Evolutionary conservation across 2,113 vertebrate species (phyloP).

Genomic region (Micronisus gabar): DNA sequence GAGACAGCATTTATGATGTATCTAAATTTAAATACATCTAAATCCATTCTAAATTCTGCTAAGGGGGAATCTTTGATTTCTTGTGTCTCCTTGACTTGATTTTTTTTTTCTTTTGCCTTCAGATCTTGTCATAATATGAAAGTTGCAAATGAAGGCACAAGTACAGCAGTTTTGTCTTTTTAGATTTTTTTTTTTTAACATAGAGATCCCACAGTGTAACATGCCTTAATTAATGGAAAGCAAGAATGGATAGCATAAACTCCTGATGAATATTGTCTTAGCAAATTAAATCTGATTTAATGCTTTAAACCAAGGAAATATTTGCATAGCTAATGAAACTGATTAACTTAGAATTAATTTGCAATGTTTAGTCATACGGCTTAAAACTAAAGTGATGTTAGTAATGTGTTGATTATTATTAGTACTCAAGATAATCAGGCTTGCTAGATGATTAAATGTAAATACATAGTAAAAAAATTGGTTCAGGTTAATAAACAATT

Average conservation of each 20-base stretch:
- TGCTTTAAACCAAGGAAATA: slow-evolving; percentile 56
- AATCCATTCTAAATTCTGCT: neutral
- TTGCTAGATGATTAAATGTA: slow-evolving; percentile 69
- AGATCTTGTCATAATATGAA: neutral
- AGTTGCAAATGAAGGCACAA: neutral
- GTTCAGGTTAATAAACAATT: slow-evolving; percentile 55
- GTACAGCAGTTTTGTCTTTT: neutral
- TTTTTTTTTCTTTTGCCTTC: neutral
- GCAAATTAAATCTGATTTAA: slow-evolving; percentile 62
- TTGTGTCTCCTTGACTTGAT: neutral
- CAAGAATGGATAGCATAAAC: slow-evolving; percentile 6
- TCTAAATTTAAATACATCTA: neutral
- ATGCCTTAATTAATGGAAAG: slow-evolving; percentile 2
- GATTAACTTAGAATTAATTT: slow-evolving; percentile 67
- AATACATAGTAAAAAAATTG: slow-evolving; percentile 43
- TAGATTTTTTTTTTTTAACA: neutral
- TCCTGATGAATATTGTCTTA: slow-evolving; percentile 18
- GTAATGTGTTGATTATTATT: slow-evolving; percentile 68
- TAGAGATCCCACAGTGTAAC: neutral
- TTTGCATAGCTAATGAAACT: slow-evolving; percentile 63
- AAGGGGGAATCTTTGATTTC: neutral
- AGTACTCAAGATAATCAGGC: slow-evolving; percentile 60
- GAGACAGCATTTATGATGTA: neutral
- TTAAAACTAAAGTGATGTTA: slow-evolving; percentile 58
- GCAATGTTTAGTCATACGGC: slow-evolving; percentile 35